phyloP scores from a whole-genome alignment of 2,888 invertebrate species.

The Drosophila fulvimacula region DNA sequence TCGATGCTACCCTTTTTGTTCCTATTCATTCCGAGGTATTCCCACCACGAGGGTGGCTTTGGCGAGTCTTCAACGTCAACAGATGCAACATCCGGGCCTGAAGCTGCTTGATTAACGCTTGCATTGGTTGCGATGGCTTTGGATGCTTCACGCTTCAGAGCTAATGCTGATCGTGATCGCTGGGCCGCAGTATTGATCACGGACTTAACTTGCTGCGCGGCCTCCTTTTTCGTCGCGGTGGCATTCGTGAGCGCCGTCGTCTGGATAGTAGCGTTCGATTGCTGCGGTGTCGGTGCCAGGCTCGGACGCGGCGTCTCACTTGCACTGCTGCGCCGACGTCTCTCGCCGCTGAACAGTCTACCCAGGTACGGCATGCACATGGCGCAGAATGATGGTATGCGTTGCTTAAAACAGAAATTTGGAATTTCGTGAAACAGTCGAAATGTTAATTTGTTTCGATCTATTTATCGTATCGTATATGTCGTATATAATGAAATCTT shows the following conservation, averaged over 20 bases:
- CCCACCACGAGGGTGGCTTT: constrained; percentile 49
- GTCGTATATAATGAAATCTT: not conserved
- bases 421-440: not conserved
- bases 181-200: not conserved
- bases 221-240: not conserved
- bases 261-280: constrained; percentile 38
- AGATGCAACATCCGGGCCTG: not conserved
- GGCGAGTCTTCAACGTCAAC: not conserved
- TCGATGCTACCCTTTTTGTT: constrained; percentile 41
- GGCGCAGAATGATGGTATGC: not conserved
- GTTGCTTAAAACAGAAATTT: constrained; percentile 23
- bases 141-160: not conserved
- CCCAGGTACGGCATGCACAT: constrained; percentile 64
- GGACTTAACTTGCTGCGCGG: not conserved
- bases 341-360: constrained; percentile 45
- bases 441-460: constrained; percentile 8
- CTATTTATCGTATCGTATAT: not conserved
- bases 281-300: constrained; percentile 44
- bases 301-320: constrained; percentile 39
- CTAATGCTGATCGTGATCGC: not conserved
- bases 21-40: constrained; percentile 47
- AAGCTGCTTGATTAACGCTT: not conserved
- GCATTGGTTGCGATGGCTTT: not conserved
- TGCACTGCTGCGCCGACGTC: constrained; percentile 17
- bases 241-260: not conserved